Evolutionary conservation across 1,140 invertebrate species (phyloP).

Genomic region (Papilio aristodemus): DNA sequence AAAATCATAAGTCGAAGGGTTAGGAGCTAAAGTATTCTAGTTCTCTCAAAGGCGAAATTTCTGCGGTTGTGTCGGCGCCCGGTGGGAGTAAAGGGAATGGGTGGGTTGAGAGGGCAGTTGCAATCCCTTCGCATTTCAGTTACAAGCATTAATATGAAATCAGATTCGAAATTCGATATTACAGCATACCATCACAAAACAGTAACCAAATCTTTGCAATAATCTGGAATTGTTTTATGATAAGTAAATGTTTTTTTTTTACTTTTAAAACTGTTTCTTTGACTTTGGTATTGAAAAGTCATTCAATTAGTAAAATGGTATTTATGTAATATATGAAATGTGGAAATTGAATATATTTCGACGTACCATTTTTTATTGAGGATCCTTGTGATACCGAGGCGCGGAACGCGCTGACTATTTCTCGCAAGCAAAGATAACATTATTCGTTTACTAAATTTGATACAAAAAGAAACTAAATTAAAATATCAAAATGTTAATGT

Average conservation of each 20-base stretch:
- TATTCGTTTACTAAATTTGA: background rate
- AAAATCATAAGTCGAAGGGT: background rate
- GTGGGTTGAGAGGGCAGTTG: background rate
- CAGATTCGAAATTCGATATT: too few species aligned
- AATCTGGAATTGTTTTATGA: too few species aligned
- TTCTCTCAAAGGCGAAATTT: background rate
- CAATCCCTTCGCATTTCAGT: too few species aligned
- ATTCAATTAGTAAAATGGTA: too few species aligned
- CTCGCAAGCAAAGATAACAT: background rate
- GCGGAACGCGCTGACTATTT: background rate
- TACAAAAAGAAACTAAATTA: background rate
- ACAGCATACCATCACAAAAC: too few species aligned
- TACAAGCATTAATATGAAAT: too few species aligned
- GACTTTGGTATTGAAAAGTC: too few species aligned
- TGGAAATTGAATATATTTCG: too few species aligned
- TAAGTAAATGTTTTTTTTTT: too few species aligned
- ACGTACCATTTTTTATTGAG: conserved; percentile 8
- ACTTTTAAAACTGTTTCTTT: too few species aligned
- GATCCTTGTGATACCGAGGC: background rate
- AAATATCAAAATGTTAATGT: background rate
- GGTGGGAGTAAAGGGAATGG: background rate
- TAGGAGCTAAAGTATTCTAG: background rate
- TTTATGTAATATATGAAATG: too few species aligned
- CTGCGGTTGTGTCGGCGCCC: background rate
- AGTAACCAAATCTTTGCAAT: too few species aligned